A percentile compares a stretch with the other conserved stretches of the same genome.
These are phyloP conservation scores for Lagopus muta DNA, from an alignment of 2,113 vertebrate genomes.

Conservation along the genomic window DNA sequence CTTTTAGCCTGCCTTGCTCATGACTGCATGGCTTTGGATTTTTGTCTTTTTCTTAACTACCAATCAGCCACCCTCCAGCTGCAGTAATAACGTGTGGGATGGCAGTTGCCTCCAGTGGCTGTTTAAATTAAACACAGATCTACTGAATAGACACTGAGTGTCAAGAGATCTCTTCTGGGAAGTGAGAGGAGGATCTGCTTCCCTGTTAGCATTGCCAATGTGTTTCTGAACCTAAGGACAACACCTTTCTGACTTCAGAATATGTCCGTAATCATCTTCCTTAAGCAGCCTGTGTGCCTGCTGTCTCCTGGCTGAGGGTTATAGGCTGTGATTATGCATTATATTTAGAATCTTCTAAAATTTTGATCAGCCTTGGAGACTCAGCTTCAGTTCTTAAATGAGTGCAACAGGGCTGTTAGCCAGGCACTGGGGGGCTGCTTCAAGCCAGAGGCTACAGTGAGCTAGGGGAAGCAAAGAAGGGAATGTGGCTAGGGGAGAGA, in stretches of 20 bases:
- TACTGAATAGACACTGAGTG: not conserved
- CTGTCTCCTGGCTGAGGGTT: not conserved
- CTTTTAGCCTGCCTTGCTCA: not conserved
- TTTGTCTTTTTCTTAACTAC: slow-evolving; percentile 8
- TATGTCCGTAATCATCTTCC: not conserved
- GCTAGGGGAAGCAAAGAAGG: not conserved
- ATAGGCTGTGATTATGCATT: not conserved
- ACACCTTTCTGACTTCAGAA: slow-evolving; percentile 38
- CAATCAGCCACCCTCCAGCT: not conserved
- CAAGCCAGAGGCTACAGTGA: not conserved
- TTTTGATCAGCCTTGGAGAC: not conserved
- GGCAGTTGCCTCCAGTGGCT: slow-evolving; percentile 9
- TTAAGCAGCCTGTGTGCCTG: not conserved
- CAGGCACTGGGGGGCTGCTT: not conserved
- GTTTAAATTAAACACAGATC: slow-evolving; percentile 31
- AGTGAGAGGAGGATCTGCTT: slow-evolving; percentile 1
- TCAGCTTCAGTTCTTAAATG: not conserved
- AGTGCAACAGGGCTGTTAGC: not conserved
- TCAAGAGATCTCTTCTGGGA: not conserved
- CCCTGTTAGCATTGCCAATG: not conserved
- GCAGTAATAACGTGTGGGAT: not conserved
- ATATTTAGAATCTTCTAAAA: not conserved
- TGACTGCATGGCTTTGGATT: not conserved
- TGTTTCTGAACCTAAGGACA: slow-evolving; percentile 30
- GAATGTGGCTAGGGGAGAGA: not conserved